phyloP scores from a whole-genome alignment of 2,113 vertebrate genomes.

The Nicator chloris region DNA sequence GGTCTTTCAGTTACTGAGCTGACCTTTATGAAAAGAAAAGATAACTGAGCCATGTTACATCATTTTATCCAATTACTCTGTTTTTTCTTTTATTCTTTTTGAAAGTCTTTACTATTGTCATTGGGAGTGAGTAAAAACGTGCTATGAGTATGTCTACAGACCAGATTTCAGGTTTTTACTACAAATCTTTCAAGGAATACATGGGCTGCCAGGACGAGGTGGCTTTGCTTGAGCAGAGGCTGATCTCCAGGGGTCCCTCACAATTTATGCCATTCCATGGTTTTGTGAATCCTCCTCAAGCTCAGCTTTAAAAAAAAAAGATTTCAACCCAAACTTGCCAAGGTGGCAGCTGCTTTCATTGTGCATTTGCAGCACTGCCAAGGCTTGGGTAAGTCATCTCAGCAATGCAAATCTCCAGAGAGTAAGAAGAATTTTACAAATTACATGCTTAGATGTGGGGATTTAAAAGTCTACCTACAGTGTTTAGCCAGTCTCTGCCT shows the following conservation, averaged over 20 bases:
- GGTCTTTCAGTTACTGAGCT: background rate
- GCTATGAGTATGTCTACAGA: background rate
- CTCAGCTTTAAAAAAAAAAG: background rate
- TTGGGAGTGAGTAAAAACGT: background rate
- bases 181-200: too few species aligned
- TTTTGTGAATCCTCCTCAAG: background rate
- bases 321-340: background rate
- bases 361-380: background rate
- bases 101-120: background rate
- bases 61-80: background rate
- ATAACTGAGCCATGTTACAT: background rate
- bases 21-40: background rate
- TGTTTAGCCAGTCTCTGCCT: background rate
- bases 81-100: background rate
- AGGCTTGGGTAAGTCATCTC: background rate
- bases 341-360: background rate
- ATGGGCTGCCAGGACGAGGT: background rate
- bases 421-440: background rate
- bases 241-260: background rate
- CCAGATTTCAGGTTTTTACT: background rate
- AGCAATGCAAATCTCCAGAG: background rate
- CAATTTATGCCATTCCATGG: background rate
- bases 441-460: background rate
- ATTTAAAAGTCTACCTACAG: background rate
- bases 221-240: background rate